Conservation (phyloP, 2,797 vertebrate species). For the Syncerus caffer region DNA sequence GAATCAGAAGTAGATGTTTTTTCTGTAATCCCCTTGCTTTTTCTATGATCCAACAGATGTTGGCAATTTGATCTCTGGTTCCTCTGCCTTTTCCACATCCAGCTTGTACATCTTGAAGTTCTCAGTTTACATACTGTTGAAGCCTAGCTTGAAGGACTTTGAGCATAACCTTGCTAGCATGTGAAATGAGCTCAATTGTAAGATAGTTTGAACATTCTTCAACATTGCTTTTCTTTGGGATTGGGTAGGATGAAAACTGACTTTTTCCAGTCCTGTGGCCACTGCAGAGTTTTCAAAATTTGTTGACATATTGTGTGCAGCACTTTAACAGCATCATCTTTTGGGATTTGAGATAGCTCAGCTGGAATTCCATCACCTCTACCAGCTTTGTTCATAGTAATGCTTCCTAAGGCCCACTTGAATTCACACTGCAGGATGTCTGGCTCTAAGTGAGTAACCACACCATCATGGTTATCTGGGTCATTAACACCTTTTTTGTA, state of each 20-base stretch:
- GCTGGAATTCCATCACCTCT: not conserved
- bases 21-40: not conserved
- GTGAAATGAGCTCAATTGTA: not conserved
- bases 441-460: not conserved
- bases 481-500: not conserved
- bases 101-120: not conserved
- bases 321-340: not conserved
- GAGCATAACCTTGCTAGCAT: not conserved
- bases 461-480: not conserved
- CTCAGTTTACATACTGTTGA: not conserved
- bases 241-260: not conserved
- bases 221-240: not conserved
- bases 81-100: not conserved
- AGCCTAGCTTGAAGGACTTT: not conserved
- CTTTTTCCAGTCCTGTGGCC: not conserved
- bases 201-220: not conserved
- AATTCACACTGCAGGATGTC: not conserved
- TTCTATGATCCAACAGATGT: not conserved
- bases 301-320: not conserved
- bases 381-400: not conserved
- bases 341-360: not conserved
- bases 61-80: not conserved
- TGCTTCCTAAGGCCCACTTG: not conserved
- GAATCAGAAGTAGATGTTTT: not conserved
- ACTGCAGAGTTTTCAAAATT: not conserved